Conservation (phyloP, 1,140 invertebrate genomes). For the Gryon sp. region DNA sequence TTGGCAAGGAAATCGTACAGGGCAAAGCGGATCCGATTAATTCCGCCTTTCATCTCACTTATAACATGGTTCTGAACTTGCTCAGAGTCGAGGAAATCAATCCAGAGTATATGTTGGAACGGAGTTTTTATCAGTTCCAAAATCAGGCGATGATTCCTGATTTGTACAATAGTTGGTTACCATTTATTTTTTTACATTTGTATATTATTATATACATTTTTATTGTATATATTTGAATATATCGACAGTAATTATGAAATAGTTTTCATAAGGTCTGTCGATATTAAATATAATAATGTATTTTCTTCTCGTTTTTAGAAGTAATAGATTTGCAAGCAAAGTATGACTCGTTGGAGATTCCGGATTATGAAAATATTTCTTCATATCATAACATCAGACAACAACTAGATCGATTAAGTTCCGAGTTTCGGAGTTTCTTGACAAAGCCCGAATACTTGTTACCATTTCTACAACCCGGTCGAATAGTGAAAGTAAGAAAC, state of each 20-base stretch:
- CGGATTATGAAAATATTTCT: constrained; percentile 88
- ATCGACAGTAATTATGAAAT: too few relatives aligned
- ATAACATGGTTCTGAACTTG: constrained; percentile 99
- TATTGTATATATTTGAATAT: too few relatives aligned
- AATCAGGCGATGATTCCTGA: constrained; percentile 97
- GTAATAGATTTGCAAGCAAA: constrained; percentile 86
- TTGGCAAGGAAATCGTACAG: constrained; percentile 93
- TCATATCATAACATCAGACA: constrained; percentile 92
- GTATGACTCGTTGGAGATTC: constrained; percentile 83
- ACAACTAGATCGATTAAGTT: constrained; percentile 87
- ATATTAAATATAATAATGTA: constrained; percentile 72
- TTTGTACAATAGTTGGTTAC: constrained; percentile 83
- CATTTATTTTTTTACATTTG: neutral
- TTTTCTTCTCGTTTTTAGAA: constrained; percentile 80
- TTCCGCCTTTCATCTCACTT: constrained; percentile 99
- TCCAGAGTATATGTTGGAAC: constrained; percentile 99
- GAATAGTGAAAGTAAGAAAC: constrained; percentile 96
- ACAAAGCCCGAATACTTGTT: constrained; percentile 93
- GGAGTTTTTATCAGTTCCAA: constrained; percentile 99
- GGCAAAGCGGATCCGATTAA: constrained; percentile 97
- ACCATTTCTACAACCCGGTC: constrained; percentile 96
- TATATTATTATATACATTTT: constrained; percentile 71
- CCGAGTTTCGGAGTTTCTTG: constrained; percentile 88
- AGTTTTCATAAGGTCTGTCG: too few relatives aligned
- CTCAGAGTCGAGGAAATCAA: constrained; percentile 99